Evolutionary conservation across 2,888 invertebrate species (phyloP), one percentile per base, ranked within the genome.

Genomic region (Dryococelus australis): DNA sequence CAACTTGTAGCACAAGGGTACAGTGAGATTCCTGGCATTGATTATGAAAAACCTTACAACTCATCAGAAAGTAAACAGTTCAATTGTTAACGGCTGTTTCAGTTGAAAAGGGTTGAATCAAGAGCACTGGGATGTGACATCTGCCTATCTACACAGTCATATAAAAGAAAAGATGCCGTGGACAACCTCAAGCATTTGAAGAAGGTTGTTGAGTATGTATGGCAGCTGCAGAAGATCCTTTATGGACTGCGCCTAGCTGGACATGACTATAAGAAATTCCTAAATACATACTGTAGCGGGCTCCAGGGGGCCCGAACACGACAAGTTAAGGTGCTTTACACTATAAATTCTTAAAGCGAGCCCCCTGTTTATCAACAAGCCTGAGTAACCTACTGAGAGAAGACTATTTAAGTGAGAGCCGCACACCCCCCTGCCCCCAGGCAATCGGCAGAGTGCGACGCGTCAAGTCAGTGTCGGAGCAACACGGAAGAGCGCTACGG

Each of bases 161-260:
- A 43, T 85, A 24, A 26, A 43, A 13, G 65, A 65, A 20, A 24
- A 24, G n/a, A 20, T 65, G 24, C 6, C 65, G 24, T 65, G 20
- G 24, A 51, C 85, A 85, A 24, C 85, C 85, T 20, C 9, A 85
- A 16, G 51, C 10, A 8, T 53, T 85, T 51, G 51, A 47, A 20
- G 51, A 5, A 43, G 20, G 51, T 47, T 12, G 26, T 2, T 13
- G 43, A 43, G 0, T 26, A 81, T 8, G 16, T 27, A 35, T 47
- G 47, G 47, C 47, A 47, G 47, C 47, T 47, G 10, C 2, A 47
- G 47, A 47, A 47, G 16, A 43, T 3, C 13, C 27, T 35, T 13
- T 85, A 85, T 16, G 85, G 85, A 85, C 24, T 86, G 16, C 43
- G 85, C 10, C 86, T 84, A 65, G 26, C 85, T 10, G 13, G 35